Conservation (phyloP, 2,797 vertebrate species). For the Cryptoprocta ferox region DNA sequence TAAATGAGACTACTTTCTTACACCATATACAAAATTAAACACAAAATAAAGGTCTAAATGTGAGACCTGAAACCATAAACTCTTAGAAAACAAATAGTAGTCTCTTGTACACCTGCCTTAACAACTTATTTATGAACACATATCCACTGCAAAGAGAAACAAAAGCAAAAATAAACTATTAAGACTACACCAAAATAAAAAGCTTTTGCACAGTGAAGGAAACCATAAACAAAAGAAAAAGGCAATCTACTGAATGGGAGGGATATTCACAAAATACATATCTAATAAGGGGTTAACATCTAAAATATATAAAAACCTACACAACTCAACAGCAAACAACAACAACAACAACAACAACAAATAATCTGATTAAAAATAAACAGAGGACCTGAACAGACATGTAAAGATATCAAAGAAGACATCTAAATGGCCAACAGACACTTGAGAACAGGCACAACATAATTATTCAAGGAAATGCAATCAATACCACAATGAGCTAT, state of each 20-base stretch:
- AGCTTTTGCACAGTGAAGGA: neutral
- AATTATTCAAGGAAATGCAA: neutral
- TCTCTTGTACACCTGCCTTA: neutral
- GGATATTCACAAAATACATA: neutral
- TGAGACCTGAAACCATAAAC: neutral
- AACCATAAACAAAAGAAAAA: neutral
- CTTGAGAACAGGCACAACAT: neutral
- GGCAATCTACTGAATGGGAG: neutral
- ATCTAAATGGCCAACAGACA: neutral
- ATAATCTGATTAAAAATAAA: neutral
- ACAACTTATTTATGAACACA: neutral
- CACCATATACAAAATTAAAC: neutral
- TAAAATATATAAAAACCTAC: neutral
- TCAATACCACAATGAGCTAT: neutral
- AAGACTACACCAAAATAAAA: neutral
- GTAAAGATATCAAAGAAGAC: neutral
- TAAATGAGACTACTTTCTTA: neutral
- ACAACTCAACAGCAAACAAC: neutral
- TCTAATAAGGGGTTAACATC: neutral
- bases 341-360: neutral
- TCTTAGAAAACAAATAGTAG: neutral
- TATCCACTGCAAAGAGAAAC: neutral
- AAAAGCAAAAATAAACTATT: neutral
- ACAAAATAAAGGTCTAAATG: neutral
- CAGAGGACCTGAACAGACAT: neutral